These are phyloP conservation scores for Orthonychiurus folsomi DNA, from an alignment of 2,888 invertebrate species.

Conservation along the genomic window DNA sequence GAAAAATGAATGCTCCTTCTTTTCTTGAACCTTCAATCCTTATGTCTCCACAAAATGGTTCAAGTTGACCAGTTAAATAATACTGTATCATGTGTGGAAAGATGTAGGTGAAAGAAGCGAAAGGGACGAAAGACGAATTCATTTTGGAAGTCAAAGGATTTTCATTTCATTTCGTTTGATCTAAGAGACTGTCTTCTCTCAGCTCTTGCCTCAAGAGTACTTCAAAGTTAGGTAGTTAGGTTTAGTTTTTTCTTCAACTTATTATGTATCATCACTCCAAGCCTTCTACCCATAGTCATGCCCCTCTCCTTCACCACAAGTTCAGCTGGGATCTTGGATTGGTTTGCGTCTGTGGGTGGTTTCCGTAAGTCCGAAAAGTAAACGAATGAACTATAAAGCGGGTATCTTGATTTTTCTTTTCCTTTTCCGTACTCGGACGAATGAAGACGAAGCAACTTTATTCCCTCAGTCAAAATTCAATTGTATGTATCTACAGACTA, in stretches of 20 bases:
- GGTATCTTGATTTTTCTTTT: too few species aligned
- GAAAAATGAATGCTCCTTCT: too few species aligned
- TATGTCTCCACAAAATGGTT: too few species aligned
- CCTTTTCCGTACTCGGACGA: too few species aligned
- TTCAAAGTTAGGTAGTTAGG: background rate
- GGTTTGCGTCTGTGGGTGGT: too few species aligned
- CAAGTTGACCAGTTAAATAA: too few species aligned
- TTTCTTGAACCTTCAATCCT: too few species aligned
- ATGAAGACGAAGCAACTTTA: background rate
- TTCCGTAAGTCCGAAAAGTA: too few species aligned
- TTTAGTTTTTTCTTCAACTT: background rate
- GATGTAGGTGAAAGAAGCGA: too few species aligned
- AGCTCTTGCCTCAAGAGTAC: background rate
- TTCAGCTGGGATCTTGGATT: background rate
- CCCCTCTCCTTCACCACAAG: background rate
- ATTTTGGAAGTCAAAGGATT: background rate
- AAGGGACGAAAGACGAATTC: background rate
- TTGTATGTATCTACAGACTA: background rate
- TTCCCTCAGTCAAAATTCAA: background rate
- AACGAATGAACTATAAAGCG: too few species aligned
- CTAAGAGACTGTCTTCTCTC: background rate
- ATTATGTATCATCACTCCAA: background rate
- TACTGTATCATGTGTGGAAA: too few species aligned
- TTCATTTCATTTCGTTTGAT: background rate
- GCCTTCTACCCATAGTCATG: background rate